phyloP scores from a whole-genome alignment of 2,888 invertebrate species.

The Mermis nigrescens region DNA sequence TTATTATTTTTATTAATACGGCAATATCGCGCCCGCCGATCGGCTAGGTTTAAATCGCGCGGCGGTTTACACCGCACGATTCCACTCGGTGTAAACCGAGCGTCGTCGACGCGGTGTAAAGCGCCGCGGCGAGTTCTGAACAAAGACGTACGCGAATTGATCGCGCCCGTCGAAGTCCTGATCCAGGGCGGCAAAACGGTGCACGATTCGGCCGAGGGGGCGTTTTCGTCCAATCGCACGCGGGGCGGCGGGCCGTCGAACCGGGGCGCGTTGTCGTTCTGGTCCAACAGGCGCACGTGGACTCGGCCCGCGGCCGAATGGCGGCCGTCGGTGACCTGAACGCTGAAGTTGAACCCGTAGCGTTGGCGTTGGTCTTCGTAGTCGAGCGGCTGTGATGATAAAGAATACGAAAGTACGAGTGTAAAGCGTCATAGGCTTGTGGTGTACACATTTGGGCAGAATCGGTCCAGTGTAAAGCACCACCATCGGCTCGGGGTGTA shows the following conservation, averaged over 20 bases:
- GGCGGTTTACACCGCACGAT: too few species aligned
- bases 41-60: too few species aligned
- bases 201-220: slow-evolving; percentile 67
- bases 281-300: slow-evolving; percentile 71
- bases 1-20: too few species aligned
- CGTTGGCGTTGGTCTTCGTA: slow-evolving; percentile 83
- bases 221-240: slow-evolving; percentile 57
- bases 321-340: slow-evolving; percentile 58
- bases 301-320: slow-evolving; percentile 92
- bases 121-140: too few species aligned
- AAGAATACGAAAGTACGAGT: too few species aligned
- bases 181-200: slow-evolving; percentile 83
- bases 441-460: too few species aligned
- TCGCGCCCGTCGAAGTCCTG: slow-evolving; percentile 66
- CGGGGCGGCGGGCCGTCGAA: slow-evolving; percentile 83
- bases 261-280: slow-evolving; percentile 89
- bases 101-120: too few species aligned
- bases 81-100: too few species aligned
- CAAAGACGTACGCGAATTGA: slow-evolving; percentile 19
- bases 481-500: too few species aligned
- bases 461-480: too few species aligned
- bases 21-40: too few species aligned
- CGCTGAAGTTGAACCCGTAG: slow-evolving; percentile 79
- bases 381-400: slow-evolving; percentile 54
- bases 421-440: too few species aligned